Evolutionary conservation across 2,888 invertebrate species (phyloP).

Genomic region (Seira musarum): DNA sequence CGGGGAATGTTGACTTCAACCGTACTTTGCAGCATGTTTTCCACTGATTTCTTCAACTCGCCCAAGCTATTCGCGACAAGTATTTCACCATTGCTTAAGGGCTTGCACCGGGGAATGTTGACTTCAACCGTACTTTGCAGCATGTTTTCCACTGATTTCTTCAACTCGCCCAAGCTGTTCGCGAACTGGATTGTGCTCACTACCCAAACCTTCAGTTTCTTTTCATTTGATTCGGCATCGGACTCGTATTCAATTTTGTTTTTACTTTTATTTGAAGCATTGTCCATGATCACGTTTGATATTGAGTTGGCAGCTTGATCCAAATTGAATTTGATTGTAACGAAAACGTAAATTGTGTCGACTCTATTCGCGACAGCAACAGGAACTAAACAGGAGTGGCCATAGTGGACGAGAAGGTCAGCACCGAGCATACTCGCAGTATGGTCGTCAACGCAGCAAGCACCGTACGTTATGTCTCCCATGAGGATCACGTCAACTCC

Average conservation of each 20-base stretch:
- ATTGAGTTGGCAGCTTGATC: slow-evolving; percentile 94
- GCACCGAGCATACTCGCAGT: slow-evolving; percentile 92
- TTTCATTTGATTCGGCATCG: neutral
- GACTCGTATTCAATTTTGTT: slow-evolving; percentile 18
- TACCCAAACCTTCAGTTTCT: slow-evolving; percentile 72
- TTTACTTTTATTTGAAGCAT: neutral
- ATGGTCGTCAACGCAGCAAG: slow-evolving; percentile 98
- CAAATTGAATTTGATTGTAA: slow-evolving; percentile 97
- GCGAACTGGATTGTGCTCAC: slow-evolving; percentile 99
- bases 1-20: slow-evolving; percentile 84
- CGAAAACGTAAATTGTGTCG: slow-evolving; percentile 97
- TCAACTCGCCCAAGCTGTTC: slow-evolving; percentile 88
- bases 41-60: too few relatives aligned
- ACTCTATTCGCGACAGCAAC: slow-evolving; percentile 88
- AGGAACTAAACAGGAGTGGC: slow-evolving; percentile 96
- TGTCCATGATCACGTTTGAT: slow-evolving; percentile 69
- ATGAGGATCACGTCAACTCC: slow-evolving; percentile 94
- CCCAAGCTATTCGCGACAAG: too few relatives aligned
- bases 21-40: too few relatives aligned
- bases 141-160: too few relatives aligned
- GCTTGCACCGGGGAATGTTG: slow-evolving; percentile 87
- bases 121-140: slow-evolving; percentile 79
- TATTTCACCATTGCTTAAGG: slow-evolving; percentile 97
- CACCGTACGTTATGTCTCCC: slow-evolving; percentile 99
- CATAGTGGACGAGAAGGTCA: slow-evolving; percentile 95